These are phyloP conservation scores for Hyla sarda DNA, from an alignment of 2,113 vertebrate genomes.

Conservation along the genomic window DNA sequence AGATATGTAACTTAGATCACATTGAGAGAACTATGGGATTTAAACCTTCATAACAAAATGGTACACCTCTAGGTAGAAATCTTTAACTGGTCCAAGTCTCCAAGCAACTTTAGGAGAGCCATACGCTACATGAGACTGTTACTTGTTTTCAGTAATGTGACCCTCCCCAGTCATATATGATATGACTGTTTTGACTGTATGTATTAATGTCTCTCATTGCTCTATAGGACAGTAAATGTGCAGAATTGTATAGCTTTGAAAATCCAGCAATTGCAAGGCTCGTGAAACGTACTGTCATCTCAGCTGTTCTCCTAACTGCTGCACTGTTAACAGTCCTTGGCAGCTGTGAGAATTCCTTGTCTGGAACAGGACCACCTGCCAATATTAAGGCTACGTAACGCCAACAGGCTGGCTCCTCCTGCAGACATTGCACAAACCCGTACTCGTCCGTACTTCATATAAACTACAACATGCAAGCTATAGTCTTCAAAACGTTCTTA, in stretches of 20 bases:
- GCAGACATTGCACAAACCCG: background rate
- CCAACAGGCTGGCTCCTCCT: slow-evolving; percentile 38
- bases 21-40: background rate
- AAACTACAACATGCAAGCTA: too few relatives aligned
- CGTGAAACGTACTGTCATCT: slow-evolving; percentile 58
- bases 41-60: background rate
- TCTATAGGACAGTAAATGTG: background rate
- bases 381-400: background rate
- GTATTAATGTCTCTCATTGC: background rate
- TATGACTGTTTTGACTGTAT: background rate
- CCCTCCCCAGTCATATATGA: background rate
- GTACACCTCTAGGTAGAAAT: background rate
- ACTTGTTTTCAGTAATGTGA: background rate
- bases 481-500: background rate
- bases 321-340: slow-evolving; percentile 57
- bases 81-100: background rate
- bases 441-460: background rate
- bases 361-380: slow-evolving; percentile 65
- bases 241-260: background rate
- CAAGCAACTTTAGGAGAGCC: background rate
- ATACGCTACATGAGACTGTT: background rate
- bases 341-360: slow-evolving; percentile 65
- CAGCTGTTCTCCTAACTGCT: slow-evolving; percentile 67
- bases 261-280: slow-evolving; percentile 52
- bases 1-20: background rate